Percentiles rank a stretch among this genome's conserved stretches.
Evolutionary conservation across 2,113 vertebrate species (phyloP).

Genomic region (Brachirus orientalis): DNA sequence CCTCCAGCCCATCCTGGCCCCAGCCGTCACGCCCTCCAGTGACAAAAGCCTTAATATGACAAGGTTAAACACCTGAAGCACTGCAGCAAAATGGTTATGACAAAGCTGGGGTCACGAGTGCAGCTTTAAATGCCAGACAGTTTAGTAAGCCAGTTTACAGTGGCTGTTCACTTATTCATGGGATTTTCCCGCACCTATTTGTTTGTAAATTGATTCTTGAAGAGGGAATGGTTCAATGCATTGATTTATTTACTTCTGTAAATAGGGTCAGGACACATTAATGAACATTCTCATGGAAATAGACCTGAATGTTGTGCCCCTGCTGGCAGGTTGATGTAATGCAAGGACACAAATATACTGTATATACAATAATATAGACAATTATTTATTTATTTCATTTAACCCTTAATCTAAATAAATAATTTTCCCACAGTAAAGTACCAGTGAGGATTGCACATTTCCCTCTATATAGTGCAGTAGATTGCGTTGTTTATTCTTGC

Average conservation of each 20-base stretch:
- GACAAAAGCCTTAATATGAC: conserved; percentile 79
- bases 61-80: conserved; percentile 75
- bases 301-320: too few relatives aligned
- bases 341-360: too few relatives aligned
- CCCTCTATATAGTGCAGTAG: too few relatives aligned
- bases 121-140: conserved; percentile 38
- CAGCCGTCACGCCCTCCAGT: conserved; percentile 62
- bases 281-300: too few relatives aligned
- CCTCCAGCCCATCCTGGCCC: conserved; percentile 51
- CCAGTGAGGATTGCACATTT: too few relatives aligned
- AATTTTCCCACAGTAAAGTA: too few relatives aligned
- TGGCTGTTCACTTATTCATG: conserved; percentile 40
- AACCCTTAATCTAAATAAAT: too few relatives aligned
- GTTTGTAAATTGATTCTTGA: neutral
- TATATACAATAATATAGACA: too few relatives aligned
- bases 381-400: too few relatives aligned
- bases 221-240: neutral
- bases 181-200: conserved; percentile 8
- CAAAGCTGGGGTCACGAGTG: conserved; percentile 53
- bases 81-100: conserved; percentile 48
- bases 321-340: too few relatives aligned
- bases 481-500: too few relatives aligned
- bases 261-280: too few relatives aligned
- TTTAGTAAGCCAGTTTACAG: conserved; percentile 1
- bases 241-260: neutral